These are phyloP conservation scores for Hecatera dysodea DNA, from an alignment of 2,888 invertebrate genomes.

Conservation along the genomic window DNA sequence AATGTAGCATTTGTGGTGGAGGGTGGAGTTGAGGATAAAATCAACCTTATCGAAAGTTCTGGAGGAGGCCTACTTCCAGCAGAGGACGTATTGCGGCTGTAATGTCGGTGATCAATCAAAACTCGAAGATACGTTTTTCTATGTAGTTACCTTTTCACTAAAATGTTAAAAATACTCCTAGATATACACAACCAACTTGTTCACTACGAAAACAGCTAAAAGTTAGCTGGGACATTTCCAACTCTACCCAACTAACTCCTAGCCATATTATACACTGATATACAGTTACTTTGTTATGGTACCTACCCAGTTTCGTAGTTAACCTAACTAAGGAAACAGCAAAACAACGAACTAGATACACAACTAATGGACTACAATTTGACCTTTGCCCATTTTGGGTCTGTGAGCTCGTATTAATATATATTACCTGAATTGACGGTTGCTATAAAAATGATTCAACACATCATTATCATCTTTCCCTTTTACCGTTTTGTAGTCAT, in stretches of 20 bases:
- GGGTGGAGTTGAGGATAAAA: too few species aligned
- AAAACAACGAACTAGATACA: slow-evolving; percentile 22
- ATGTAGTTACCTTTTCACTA: not conserved
- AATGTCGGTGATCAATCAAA: too few species aligned
- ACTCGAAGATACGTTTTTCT: not conserved
- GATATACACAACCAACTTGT: not conserved
- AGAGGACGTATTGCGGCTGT: too few species aligned
- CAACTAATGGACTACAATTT: not conserved
- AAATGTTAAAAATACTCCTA: not conserved
- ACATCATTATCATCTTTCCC: not conserved
- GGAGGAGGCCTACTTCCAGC: too few species aligned
- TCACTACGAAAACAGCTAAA: not conserved
- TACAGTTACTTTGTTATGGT: slow-evolving; percentile 13
- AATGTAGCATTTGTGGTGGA: not conserved
- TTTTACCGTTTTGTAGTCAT: not conserved
- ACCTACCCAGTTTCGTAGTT: slow-evolving; percentile 20
- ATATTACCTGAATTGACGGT: not conserved
- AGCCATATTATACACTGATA: not conserved
- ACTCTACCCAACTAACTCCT: not conserved
- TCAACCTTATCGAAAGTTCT: too few species aligned
- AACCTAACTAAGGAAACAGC: not conserved
- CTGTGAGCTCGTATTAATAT: not conserved
- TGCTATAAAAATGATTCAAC: too few species aligned
- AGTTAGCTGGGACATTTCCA: not conserved
- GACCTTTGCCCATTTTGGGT: slow-evolving; percentile 9